These are phyloP conservation scores for Ectobius pallidus DNA, from an alignment of 2,888 invertebrate species.

Conservation along the genomic window DNA sequence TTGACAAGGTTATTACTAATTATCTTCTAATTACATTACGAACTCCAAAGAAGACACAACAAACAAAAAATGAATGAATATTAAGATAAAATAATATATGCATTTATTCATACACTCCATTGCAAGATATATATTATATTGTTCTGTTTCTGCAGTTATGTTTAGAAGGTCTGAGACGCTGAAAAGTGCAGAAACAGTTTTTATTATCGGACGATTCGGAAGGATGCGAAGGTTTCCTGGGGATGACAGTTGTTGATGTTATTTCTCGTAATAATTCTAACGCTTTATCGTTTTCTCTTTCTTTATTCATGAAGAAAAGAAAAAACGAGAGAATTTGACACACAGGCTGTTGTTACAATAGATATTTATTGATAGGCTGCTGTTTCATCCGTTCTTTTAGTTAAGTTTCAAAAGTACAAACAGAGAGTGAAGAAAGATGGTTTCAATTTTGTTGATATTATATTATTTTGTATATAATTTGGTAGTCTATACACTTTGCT, in stretches of 20 bases:
- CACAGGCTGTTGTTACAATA: slow-evolving; percentile 40
- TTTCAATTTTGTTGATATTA: slow-evolving; percentile 29
- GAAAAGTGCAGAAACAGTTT: slow-evolving; percentile 31
- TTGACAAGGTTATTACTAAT: slow-evolving; percentile 28
- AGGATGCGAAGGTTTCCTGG: slow-evolving; percentile 26
- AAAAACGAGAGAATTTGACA: slow-evolving; percentile 29
- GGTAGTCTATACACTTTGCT: background rate
- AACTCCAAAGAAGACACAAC: slow-evolving; percentile 31
- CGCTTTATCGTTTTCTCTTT: slow-evolving; percentile 56
- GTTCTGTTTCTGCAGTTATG: slow-evolving; percentile 37
- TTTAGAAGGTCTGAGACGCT: slow-evolving; percentile 30
- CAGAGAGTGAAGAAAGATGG: slow-evolving; percentile 22
- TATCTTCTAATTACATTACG: slow-evolving; percentile 31
- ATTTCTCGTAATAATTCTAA: slow-evolving; percentile 50
- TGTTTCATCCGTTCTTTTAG: slow-evolving; percentile 22
- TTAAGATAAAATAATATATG: slow-evolving; percentile 34
- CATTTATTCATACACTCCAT: slow-evolving; percentile 35
- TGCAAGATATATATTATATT: slow-evolving; percentile 34
- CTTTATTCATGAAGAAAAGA: slow-evolving; percentile 46
- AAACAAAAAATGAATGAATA: slow-evolving; percentile 22
- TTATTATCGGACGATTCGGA: slow-evolving; percentile 29
- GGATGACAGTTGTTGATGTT: slow-evolving; percentile 35
- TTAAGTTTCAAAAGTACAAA: slow-evolving; percentile 38
- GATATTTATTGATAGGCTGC: slow-evolving; percentile 35
- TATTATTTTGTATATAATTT: slow-evolving; percentile 38